These are phyloP conservation scores for Priocnemis perturbator DNA, from an alignment of 2,888 invertebrate genomes.

Conservation along the genomic window DNA sequence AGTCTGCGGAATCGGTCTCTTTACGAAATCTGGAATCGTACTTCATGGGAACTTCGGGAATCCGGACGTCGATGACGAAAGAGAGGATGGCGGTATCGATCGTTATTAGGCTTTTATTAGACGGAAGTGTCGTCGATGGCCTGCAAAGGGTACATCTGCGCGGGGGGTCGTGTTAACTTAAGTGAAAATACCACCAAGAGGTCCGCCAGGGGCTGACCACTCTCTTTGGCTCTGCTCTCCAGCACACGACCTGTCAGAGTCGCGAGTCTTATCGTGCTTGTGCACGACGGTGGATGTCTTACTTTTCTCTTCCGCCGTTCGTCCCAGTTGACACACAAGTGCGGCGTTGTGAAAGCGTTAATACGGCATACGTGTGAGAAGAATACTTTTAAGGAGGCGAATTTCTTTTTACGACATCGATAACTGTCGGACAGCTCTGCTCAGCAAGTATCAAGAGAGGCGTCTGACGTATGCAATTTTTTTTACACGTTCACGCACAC, in stretches of 20 bases:
- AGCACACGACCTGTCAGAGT: slow-evolving; percentile 22
- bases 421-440: too few relatives aligned
- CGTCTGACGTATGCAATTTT: too few relatives aligned
- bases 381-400: too few relatives aligned
- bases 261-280: slow-evolving; percentile 45
- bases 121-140: slow-evolving; percentile 60
- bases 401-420: too few relatives aligned
- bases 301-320: neutral
- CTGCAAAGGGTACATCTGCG: slow-evolving; percentile 54
- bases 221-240: slow-evolving; percentile 42
- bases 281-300: slow-evolving; percentile 27
- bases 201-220: slow-evolving; percentile 58
- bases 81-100: slow-evolving; percentile 59
- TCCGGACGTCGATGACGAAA: neutral
- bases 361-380: too few relatives aligned
- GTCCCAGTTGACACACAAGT: too few relatives aligned
- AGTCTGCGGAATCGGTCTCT: too few relatives aligned
- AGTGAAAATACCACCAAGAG: slow-evolving; percentile 71
- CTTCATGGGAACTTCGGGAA: too few relatives aligned
- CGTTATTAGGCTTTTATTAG: slow-evolving; percentile 71
- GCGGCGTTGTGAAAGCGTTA: too few relatives aligned
- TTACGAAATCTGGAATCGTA: neutral
- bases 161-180: slow-evolving; percentile 70
- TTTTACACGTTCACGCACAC: too few relatives aligned
- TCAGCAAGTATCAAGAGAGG: too few relatives aligned